Conservation (phyloP, 2,113 vertebrate species). For the Pelecanoides urinatrix region DNA sequence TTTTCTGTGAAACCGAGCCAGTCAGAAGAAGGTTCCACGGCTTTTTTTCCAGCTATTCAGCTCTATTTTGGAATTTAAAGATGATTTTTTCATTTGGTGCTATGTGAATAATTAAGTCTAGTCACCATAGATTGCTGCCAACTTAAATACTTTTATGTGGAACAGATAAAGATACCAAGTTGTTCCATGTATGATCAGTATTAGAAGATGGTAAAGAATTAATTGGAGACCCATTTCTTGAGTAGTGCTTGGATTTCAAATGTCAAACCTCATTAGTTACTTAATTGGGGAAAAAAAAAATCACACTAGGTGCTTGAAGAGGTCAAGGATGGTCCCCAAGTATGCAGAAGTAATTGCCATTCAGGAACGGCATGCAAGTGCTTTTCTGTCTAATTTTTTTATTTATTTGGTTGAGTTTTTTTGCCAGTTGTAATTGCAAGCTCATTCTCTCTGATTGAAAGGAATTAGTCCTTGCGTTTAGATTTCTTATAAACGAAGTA, state of each 20-base stretch:
- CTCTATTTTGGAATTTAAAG: not conserved
- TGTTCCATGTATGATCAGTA: not conserved
- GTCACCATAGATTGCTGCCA: not conserved
- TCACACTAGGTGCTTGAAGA: not conserved
- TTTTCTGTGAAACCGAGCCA: not conserved
- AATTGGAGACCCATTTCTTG: not conserved
- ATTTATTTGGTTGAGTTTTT: not conserved
- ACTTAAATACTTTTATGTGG: not conserved
- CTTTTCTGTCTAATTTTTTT: not conserved
- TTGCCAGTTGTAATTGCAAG: not conserved
- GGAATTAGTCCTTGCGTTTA: not conserved
- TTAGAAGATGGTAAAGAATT: not conserved
- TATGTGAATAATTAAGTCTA: conserved; percentile 1
- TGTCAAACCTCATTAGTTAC: not conserved
- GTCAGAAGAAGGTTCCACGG: not conserved
- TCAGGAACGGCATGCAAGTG: not conserved
- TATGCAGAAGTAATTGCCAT: not conserved
- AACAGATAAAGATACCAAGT: not conserved
- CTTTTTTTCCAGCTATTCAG: not conserved
- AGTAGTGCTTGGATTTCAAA: not conserved
- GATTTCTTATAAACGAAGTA: not conserved
- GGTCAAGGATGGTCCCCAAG: not conserved
- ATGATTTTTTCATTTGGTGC: not conserved
- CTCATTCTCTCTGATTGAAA: not conserved
- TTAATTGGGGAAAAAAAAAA: not conserved